Conservation (phyloP, 2,113 vertebrate species). For the Vicugna pacos region DNA sequence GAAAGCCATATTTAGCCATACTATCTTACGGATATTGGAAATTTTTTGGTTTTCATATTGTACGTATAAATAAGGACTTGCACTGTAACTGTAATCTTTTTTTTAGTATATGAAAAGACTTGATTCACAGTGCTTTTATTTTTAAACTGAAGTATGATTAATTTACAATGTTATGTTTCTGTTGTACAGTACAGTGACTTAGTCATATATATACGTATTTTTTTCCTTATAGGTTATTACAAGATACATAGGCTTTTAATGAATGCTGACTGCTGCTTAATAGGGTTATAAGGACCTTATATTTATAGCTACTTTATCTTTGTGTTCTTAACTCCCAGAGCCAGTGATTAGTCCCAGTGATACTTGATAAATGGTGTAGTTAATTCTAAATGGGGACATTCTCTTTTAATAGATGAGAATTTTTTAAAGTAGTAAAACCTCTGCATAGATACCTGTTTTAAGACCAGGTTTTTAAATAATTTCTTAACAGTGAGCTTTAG, state of each 20-base stretch:
- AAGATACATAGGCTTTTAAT: neutral
- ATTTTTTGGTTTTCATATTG: neutral
- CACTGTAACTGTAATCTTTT: neutral
- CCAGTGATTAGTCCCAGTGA: neutral
- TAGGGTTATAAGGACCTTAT: neutral
- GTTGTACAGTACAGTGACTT: too few relatives aligned
- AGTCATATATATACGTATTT: too few relatives aligned
- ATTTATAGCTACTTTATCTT: conserved; percentile 10
- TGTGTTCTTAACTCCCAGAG: neutral
- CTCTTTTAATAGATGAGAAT: neutral
- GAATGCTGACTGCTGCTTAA: neutral
- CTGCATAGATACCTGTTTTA: neutral
- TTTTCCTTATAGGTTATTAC: too few relatives aligned
- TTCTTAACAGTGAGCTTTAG: neutral
- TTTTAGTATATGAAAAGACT: neutral
- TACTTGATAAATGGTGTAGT: neutral
- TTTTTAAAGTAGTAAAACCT: neutral
- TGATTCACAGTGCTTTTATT: neutral
- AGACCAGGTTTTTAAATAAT: neutral
- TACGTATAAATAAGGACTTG: neutral
- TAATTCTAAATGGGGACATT: neutral
- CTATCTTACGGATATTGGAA: neutral
- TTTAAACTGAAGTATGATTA: too few relatives aligned
- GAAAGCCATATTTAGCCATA: neutral
- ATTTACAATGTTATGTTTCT: too few relatives aligned